Base-by-base conservation (phyloP, 2,797 vertebrate species). In the Gobionotothen gibberifrons region DNA sequence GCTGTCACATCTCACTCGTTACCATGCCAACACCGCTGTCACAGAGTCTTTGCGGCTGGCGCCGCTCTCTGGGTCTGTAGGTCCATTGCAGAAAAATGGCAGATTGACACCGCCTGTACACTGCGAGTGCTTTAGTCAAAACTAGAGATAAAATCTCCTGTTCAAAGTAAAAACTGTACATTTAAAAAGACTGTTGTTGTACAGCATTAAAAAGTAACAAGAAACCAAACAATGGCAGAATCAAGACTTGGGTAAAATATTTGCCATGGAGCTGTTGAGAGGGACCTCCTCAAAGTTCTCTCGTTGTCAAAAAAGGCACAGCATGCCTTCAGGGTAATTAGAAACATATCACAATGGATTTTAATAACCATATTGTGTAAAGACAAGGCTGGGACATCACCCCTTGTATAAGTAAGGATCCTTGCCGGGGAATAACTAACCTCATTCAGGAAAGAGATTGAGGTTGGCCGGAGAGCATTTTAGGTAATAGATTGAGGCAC, bases 11-110 rank as follows among this genome's bases (percentile, higher is more conserved):
- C 69, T 74, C 19, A 21, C 79, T 78, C n/a, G 92, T 90, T 88
- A 62, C 91, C 83, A 85, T 89, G 84, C 62, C 90, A 76, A 93
- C 79, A 1, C n/a, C 15, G 9, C 80, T 81, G 84, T 69, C 75
- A 72, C 46, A 0, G 43, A 83, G 64, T 19, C 77, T 59, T 66
- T 42, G 78, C 77, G 22, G 59, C 58, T 82, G 81, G 84, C 74
- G 84, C 86, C 79, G 12, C 78, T 14, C 86, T 80, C 84, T 63
- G 79, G 87, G 76, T 55, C 58, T 48, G 82, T 66, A 55, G 15
- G 58, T 82, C 59, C 71, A 78, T 72, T 85, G 85, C 87, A 82
- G 71, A 67, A 55, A 67, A 55, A 55, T 46, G 52, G 21, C 63
- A 40, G 49, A 42, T 48, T 29, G 56, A 69, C 8, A 14, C 26